Percentiles rank a stretch among this genome's conserved stretches.
Evolutionary conservation across 2,113 vertebrate genomes (phyloP).

Genomic region (Morone saxatilis): DNA sequence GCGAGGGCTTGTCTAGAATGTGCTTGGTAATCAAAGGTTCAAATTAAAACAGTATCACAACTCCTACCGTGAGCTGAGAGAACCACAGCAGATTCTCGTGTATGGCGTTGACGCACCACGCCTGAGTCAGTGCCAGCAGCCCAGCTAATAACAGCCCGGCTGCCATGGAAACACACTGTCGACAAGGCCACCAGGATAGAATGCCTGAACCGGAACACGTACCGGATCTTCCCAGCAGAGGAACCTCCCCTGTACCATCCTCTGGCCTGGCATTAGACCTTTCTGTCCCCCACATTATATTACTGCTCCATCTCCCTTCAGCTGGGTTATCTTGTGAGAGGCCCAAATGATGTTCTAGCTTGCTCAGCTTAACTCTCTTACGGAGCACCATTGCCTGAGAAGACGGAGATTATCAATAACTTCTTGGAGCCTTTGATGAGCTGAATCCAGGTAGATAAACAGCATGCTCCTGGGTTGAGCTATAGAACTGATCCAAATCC

Average conservation of each 20-base stretch:
- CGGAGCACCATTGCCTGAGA: slow-evolving; percentile 71
- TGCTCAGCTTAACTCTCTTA: slow-evolving; percentile 64
- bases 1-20: neutral
- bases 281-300: neutral
- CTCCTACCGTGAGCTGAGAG: slow-evolving; percentile 80
- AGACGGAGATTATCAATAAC: slow-evolving; percentile 37
- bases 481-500: slow-evolving; percentile 59
- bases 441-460: slow-evolving; percentile 63
- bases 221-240: slow-evolving; percentile 29
- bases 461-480: slow-evolving; percentile 35
- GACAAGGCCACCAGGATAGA: slow-evolving; percentile 61
- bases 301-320: slow-evolving; percentile 19
- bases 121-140: slow-evolving; percentile 67
- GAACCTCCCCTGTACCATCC: neutral
- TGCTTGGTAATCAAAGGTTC: slow-evolving; percentile 8
- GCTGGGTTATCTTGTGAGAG: slow-evolving; percentile 11
- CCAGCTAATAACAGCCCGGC: slow-evolving; percentile 72
- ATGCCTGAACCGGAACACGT: slow-evolving; percentile 48
- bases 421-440: slow-evolving; percentile 57
- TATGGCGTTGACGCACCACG: slow-evolving; percentile 76
- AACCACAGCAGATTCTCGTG: slow-evolving; percentile 86
- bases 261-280: slow-evolving; percentile 8
- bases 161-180: slow-evolving; percentile 74
- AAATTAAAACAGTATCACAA: slow-evolving; percentile 8
- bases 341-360: slow-evolving; percentile 6